Evolutionary conservation across 2,113 vertebrate genomes (phyloP), one percentile per base, ranked within the genome.

Genomic region (Gymnobelideus leadbeateri): DNA sequence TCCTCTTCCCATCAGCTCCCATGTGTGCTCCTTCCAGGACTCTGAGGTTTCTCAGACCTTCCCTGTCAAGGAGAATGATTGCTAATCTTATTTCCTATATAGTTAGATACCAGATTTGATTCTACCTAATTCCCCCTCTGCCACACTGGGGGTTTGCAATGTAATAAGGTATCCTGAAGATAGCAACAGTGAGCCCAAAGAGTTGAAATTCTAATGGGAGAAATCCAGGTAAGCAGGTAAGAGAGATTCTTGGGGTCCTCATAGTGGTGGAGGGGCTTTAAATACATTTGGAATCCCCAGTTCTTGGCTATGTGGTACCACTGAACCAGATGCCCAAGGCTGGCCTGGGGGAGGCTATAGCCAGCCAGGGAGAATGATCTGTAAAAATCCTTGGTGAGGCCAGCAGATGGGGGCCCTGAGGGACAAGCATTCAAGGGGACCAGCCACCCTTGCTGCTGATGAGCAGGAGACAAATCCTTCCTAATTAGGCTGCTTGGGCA

Each of bases 401-500:
- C 68, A 84, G 68, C 68, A 84, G 68, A 84, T 84, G n/a, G 68
- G 68, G 68, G 68, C 68, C 68, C 68, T 84, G n/a, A 43, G 68
- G 68, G 68, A 84, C 68, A 43, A 23, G 19, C n/a, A 8, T 84
- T 84, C n/a, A 43, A 84, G n/a, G 68, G n/a, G n/a, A 43, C 68
- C 19, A 84, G 68, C n/a, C n/a, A 84, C 46, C 49, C 49, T 90
- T 90, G 25, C 49, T 90, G 89, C 92, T 90, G 77, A 49, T 26
- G 31, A 37, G 11, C 25, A 57, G 90, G 25, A 68, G 92, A 95
- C 91, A 16, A 96, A 96, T 91, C 8, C 4, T 12, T 90, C 43
- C 92, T 94, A 84, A 89, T 96, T 96, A 89, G 92, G 46, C 93
- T 89, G 95, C 94, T 97, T 0, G 6, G 92, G 93, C 93, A 31